Evolutionary conservation across 2,888 invertebrate species (phyloP), one percentile per base, ranked within the genome.

Genomic region (Sinelater perroti): DNA sequence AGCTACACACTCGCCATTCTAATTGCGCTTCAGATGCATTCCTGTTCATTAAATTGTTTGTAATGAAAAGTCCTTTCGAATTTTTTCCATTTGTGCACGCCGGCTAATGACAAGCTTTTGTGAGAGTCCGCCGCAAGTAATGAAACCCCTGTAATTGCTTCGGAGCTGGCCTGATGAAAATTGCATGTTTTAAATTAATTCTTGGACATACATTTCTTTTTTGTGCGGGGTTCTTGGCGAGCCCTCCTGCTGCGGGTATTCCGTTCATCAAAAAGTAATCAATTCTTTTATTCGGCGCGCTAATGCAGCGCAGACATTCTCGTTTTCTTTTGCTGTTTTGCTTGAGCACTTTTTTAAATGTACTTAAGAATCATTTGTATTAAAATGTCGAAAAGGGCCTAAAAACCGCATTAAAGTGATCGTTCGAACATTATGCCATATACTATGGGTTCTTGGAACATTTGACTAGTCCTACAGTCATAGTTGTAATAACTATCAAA

Each of bases 11-110:
- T 26, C 13, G 6, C 26, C 26, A 1, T 42, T 26, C 26, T 40
- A 51, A 51, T 51, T 38, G 40, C 40, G 13, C 38, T 51, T 51
- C 51, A 40, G 51, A 40, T 52, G 33, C 42, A 52, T 52, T 40
- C 33, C 24, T 40, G 13, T 40, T 33, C 42, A 44, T 52, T 52
- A 52, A 42, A 33, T 44, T 52, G 31, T 42, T 51, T 35, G 47
- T 47, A 47, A 42, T 52, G 42, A 52, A 52, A 52, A 24, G 30
- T n/a, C 42, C 21, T 40, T 30, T 38, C 18, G 17, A 52, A 52
- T 42, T 21, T 42, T 24, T 44, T 44, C 16, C 18, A 38, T 14
- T 26, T 28, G 20, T 21, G 13, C 13, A 44, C 14, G 10, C 13
- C n/a, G 36, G 26, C 11, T 21, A 36, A 36, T 49, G 49, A 49